phyloP scores from a whole-genome alignment of 2,113 vertebrate genomes.

The Zosterops lateralis region DNA sequence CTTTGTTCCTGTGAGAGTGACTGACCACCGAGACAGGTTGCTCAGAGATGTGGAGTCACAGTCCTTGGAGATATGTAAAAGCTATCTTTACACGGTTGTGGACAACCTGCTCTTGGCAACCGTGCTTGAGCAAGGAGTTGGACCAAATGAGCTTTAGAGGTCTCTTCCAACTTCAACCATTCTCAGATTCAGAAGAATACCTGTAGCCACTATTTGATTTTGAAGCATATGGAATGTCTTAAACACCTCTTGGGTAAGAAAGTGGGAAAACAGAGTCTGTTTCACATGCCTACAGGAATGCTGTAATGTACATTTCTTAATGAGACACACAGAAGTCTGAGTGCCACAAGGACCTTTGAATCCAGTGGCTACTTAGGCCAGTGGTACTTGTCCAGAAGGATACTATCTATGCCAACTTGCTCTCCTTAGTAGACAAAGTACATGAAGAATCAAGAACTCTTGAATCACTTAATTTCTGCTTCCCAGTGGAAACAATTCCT shows the following conservation, averaged over 20 bases:
- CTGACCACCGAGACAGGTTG: neutral
- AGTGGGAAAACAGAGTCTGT: neutral
- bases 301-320: neutral
- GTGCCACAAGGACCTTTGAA: neutral
- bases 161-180: neutral
- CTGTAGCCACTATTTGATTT: neutral
- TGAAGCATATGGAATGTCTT: neutral
- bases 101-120: neutral
- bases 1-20: neutral
- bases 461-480: neutral
- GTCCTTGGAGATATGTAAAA: neutral
- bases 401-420: neutral
- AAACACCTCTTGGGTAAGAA: neutral
- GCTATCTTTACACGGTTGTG: neutral
- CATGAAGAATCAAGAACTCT: neutral
- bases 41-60: neutral
- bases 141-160: neutral
- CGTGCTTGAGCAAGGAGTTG: neutral
- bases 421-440: neutral
- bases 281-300: neutral
- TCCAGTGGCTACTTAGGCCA: neutral
- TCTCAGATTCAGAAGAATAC: neutral
- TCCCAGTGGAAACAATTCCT: conserved; percentile 3
- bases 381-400: neutral
- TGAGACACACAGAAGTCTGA: neutral